phyloP scores from a whole-genome alignment of 2,888 invertebrate genomes.

The Synergus itoensis region DNA sequence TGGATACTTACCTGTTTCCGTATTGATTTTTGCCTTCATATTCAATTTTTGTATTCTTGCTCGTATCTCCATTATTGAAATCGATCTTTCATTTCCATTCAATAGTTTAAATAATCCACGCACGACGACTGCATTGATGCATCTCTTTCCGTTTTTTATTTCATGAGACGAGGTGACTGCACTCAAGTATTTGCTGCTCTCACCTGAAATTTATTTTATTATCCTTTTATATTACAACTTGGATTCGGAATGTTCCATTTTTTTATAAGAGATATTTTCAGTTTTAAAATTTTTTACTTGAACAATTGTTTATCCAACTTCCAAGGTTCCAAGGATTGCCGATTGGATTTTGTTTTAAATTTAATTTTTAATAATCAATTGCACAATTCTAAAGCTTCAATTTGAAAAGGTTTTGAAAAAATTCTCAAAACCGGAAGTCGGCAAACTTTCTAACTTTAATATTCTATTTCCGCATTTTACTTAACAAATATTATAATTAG shows the following conservation, averaged over 20 bases:
- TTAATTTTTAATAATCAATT: no score
- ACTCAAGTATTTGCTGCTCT: neutral
- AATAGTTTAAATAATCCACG: slow-evolving; percentile 4
- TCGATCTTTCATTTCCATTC: slow-evolving; percentile 16
- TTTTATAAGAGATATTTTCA: no score
- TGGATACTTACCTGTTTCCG: neutral
- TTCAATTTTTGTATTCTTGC: neutral
- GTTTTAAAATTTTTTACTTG: no score
- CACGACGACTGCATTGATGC: slow-evolving; percentile 2
- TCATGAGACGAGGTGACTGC: neutral
- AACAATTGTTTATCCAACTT: no score
- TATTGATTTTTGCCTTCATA: neutral
- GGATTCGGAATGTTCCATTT: neutral
- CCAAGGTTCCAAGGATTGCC: no score
- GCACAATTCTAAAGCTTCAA: no score
- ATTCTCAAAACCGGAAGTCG: no score
- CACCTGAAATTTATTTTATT: neutral
- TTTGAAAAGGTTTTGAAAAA: no score
- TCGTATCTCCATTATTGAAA: neutral
- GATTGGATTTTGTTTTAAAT: no score
- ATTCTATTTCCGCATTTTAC: no score
- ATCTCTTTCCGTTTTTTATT: slow-evolving; percentile 24
- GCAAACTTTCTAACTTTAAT: no score
- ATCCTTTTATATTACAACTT: neutral
- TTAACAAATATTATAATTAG: no score